These are phyloP conservation scores for Aplysina aerophoba DNA, from an alignment of 37 sponge, comb jelly and placozoan genomes.

Conservation along the genomic window DNA sequence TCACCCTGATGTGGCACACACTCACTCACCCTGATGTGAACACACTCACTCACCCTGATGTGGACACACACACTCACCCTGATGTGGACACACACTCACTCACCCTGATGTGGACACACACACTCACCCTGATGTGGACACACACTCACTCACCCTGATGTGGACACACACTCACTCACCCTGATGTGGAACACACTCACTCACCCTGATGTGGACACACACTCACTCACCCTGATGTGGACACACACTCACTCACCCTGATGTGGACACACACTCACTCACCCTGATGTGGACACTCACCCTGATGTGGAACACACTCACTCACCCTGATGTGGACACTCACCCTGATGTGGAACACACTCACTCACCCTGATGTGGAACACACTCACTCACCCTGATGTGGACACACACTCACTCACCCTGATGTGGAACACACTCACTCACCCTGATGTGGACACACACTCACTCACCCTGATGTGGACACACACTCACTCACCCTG, in stretches of 20 bases:
- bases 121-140: no score
- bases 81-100: not conserved
- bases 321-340: no score
- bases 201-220: not conserved
- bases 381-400: not conserved
- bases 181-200: not conserved
- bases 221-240: not conserved
- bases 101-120: not conserved
- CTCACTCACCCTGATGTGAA: no score
- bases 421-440: not conserved
- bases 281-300: not conserved
- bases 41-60: not conserved
- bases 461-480: not conserved
- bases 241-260: not conserved
- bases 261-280: not conserved
- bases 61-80: not conserved
- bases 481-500: no score
- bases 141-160: not conserved
- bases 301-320: not conserved
- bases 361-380: not conserved
- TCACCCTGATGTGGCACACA: no score
- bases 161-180: not conserved
- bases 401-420: not conserved
- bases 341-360: not conserved
- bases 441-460: no score